These are phyloP conservation scores for Heliopora coerulea DNA, from an alignment of 92 coral and sea anemone genomes.

Conservation along the genomic window DNA sequence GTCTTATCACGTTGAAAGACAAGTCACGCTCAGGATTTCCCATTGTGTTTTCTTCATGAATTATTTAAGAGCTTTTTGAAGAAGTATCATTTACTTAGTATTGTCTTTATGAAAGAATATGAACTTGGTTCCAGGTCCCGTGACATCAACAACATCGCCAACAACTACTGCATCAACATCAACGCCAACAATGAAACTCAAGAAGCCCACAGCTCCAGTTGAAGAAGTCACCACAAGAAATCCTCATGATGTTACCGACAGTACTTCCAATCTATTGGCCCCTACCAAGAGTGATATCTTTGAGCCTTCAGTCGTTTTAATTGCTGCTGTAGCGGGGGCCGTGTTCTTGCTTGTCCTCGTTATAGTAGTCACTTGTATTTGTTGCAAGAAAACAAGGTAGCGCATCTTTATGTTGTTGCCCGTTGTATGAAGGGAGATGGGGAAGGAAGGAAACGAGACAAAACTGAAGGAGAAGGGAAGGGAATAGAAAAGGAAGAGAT, in stretches of 20 bases:
- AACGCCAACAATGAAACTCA: background rate
- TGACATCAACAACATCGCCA: background rate
- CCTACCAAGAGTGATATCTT: background rate
- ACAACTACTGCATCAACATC: constrained; percentile 12
- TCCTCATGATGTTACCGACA: too few species aligned
- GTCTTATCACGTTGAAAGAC: too few species aligned
- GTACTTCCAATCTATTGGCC: too few species aligned
- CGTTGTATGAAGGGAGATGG: background rate
- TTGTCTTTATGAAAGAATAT: background rate
- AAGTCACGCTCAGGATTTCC: too few species aligned
- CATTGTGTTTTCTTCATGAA: too few species aligned
- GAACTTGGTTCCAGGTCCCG: background rate
- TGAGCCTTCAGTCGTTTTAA: background rate
- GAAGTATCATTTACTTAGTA: background rate
- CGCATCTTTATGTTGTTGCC: background rate
- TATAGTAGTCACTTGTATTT: constrained; percentile 19
- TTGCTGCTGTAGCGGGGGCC: constrained; percentile 20
- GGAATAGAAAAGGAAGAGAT: background rate
- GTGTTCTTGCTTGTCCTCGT: constrained; percentile 3
- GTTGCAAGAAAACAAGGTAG: constrained; percentile 12
- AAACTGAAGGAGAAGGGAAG: background rate
- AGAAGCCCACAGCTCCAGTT: background rate
- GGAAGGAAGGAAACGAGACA: background rate
- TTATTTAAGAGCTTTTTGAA: too few species aligned
- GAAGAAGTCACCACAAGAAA: background rate